Evolutionary conservation across 2,113 vertebrate species (phyloP), one percentile per base, ranked within the genome.

Genomic region (Cyprinodon tularosa): DNA sequence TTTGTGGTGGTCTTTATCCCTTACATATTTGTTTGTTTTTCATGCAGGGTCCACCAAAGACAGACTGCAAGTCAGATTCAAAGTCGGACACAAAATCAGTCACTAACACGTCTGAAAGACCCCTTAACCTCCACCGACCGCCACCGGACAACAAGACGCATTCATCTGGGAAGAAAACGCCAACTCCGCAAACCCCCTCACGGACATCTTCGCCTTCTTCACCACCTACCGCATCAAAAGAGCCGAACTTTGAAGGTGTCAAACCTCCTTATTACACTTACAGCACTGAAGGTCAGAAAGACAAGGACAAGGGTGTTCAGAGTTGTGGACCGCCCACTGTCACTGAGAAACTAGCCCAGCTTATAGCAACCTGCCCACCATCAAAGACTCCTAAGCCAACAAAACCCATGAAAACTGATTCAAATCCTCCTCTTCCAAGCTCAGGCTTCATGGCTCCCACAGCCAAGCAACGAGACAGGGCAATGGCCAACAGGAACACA

Each of bases 301-400:
- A 98, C 78, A 94, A 95, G 94, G 96, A 93, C 91, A 86, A 95
- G 92, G 88, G 91, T 91, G 68, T 76, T 74, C 84, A 91, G 70
- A 96, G 94, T 0, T 97, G 97, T 92, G 93, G 96, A 62, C 85
- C 95, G 8, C 94, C 96, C 17, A 96, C 95, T 0, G 96, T 98
- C 53, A 97, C 96, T 37, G 97, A 98, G 81, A 99, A 99, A 88
- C 90, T 99, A 88, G 97, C 97, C 72, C 96, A 98, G 45, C 97
- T 99, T 59, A 98, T 99, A 84, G 97, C 96, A 60, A 98, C 96
- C 69, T 98, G 98, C 86, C 97, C 97, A 71, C 96, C 96, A 69
- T 93, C 96, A 76, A 99, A 99, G 95, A 96, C 95, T 92, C 95
- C 96, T 91, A 99, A 98, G 92, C 94, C 94, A 67, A 76, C 77